These are phyloP conservation scores for Gallinago nigripennis DNA, from an alignment of 2,797 vertebrate genomes.

Conservation along the genomic window DNA sequence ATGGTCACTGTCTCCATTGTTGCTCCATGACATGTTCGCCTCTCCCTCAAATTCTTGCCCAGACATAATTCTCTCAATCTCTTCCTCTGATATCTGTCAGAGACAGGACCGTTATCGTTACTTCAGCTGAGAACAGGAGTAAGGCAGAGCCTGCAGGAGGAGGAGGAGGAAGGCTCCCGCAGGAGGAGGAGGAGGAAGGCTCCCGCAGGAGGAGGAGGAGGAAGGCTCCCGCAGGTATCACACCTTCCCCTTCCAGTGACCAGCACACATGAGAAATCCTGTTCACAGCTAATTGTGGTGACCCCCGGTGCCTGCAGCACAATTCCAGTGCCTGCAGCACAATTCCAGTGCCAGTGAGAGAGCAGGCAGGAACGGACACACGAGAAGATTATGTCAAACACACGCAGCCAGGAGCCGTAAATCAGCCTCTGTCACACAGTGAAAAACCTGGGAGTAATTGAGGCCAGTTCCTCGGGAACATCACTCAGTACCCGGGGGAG, in stretches of 20 bases:
- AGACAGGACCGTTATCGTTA: not conserved
- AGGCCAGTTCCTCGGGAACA: not conserved
- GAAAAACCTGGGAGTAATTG: conserved; percentile 4
- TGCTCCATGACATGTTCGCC: conserved; percentile 92
- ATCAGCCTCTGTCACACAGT: not conserved
- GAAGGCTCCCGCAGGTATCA: not conserved
- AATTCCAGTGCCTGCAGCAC: not conserved
- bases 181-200: too few relatives aligned
- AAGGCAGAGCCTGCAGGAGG: not conserved
- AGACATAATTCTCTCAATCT: conserved; percentile 99
- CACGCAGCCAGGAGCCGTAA: not conserved
- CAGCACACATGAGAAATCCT: not conserved
- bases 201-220: not conserved
- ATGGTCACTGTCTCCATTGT: conserved; percentile 96
- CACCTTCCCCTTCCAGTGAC: not conserved
- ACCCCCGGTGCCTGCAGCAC: not conserved
- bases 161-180: too few relatives aligned
- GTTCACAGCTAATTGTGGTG: not conserved
- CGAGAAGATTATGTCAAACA: not conserved
- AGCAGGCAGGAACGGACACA: not conserved
- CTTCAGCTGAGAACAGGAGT: not conserved
- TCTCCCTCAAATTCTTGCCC: conserved; percentile 99
- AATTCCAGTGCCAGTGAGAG: not conserved
- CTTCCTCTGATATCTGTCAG: conserved; percentile 94
- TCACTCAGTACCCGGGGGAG: not conserved